Percentiles rank a stretch among this genome's conserved stretches.
These are phyloP conservation scores for Spatulosminthurus flaviceps DNA, from an alignment of 2,888 invertebrate genomes.

Conservation along the genomic window DNA sequence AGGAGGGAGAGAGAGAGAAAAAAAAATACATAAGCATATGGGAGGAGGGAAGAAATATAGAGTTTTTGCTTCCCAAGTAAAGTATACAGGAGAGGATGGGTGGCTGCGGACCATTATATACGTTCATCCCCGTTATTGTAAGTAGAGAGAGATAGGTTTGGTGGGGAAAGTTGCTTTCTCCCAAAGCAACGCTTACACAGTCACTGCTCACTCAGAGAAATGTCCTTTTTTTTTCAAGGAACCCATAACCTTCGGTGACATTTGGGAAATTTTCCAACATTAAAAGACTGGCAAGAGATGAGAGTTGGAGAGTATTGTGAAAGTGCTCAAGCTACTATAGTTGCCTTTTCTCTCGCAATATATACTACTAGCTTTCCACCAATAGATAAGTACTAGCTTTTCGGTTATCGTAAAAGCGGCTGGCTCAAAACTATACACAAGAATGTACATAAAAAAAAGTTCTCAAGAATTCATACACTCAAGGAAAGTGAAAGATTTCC, in stretches of 20 bases:
- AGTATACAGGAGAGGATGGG: not conserved
- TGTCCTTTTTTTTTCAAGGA: constrained; percentile 8
- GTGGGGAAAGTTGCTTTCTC: not conserved
- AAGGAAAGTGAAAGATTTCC: not conserved
- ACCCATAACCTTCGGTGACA: constrained; percentile 12
- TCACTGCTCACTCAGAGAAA: constrained; percentile 9
- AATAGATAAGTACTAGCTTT: too few species aligned
- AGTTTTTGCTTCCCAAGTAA: too few species aligned
- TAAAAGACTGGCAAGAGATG: constrained; percentile 16
- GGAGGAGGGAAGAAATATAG: too few species aligned
- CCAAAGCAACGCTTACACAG: constrained; percentile 6
- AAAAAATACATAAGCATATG: too few species aligned
- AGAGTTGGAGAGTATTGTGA: not conserved
- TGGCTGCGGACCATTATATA: constrained; percentile 12
- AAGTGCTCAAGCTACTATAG: too few species aligned
- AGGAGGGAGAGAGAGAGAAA: too few species aligned
- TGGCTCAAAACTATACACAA: not conserved
- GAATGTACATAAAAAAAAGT: constrained; percentile 3
- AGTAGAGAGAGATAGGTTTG: not conserved
- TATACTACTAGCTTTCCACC: too few species aligned
- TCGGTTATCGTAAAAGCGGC: too few species aligned
- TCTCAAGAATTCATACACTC: not conserved
- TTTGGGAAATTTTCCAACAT: constrained; percentile 23
- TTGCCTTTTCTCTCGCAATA: too few species aligned
- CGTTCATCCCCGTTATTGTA: not conserved